A percentile compares a stretch with the other conserved stretches of the same genome.
Conservation (phyloP, 2,888 invertebrate species). For the Phlogophora meticulosa region DNA sequence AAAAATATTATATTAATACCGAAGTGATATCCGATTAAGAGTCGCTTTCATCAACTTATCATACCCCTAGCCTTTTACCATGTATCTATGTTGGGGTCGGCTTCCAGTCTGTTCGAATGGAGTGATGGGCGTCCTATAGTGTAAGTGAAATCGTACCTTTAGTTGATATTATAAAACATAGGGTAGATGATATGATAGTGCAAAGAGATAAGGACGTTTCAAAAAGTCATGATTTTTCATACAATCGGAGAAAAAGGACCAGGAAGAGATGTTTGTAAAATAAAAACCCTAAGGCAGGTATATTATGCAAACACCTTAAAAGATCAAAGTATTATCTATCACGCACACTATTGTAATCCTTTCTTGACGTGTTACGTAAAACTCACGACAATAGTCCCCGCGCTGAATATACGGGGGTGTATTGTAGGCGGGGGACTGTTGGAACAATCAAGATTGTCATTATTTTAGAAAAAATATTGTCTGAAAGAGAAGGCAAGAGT, state of each 20-base stretch:
- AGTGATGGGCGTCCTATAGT: no score
- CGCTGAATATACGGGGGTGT: slow-evolving; percentile 13
- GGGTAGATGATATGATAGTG: no score
- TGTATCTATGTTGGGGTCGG: no score
- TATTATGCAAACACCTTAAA: slow-evolving; percentile 28
- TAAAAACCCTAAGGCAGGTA: slow-evolving; percentile 10
- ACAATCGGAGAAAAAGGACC: not conserved
- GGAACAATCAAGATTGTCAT: not conserved
- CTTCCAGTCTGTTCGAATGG: no score
- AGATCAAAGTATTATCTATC: slow-evolving; percentile 45
- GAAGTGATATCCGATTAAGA: no score
- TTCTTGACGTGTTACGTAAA: slow-evolving; percentile 40
- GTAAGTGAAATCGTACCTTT: no score
- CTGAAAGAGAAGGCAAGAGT: no score
- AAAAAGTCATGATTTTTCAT: slow-evolving; percentile 13
- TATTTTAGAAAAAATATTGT: not conserved
- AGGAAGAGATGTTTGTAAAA: not conserved
- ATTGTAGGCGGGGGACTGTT: not conserved
- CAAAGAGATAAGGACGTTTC: no score
- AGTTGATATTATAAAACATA: no score
- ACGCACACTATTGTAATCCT: slow-evolving; percentile 56
- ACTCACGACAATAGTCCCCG: slow-evolving; percentile 38
- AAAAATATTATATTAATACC: no score
- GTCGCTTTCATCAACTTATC: no score
- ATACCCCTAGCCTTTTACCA: no score